Evolutionary conservation across 2,888 invertebrate species (phyloP).

Genomic region (Cosmia pyralina): DNA sequence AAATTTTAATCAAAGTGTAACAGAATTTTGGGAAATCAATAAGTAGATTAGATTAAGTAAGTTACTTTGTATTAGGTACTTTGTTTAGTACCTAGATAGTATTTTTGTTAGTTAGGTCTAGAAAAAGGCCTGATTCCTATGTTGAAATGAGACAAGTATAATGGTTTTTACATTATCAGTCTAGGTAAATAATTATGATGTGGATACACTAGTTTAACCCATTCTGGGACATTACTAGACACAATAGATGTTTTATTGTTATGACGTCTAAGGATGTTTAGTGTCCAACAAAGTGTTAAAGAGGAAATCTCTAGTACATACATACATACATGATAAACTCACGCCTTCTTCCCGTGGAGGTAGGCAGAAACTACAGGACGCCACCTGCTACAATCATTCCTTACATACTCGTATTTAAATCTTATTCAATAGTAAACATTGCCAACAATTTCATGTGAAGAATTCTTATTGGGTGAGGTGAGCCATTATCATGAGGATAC

Average conservation of each 20-base stretch:
- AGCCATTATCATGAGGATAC: neutral
- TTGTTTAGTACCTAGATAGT: slow-evolving; percentile 11
- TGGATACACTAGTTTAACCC: neutral
- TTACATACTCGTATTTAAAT: neutral
- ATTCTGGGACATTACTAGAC: too few relatives aligned
- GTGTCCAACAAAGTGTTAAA: too few relatives aligned
- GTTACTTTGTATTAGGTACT: slow-evolving; percentile 7
- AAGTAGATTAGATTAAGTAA: slow-evolving; percentile 22
- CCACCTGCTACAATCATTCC: too few relatives aligned
- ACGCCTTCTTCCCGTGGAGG: too few relatives aligned
- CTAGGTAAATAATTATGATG: neutral
- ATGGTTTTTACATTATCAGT: neutral
- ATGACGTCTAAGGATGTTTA: too few relatives aligned
- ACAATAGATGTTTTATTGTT: too few relatives aligned
- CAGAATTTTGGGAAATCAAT: slow-evolving; percentile 35
- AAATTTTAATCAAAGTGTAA: slow-evolving; percentile 6
- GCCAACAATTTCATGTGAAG: slow-evolving; percentile 9
- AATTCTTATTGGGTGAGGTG: slow-evolving; percentile 23
- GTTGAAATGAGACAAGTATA: neutral
- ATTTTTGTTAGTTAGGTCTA: neutral
- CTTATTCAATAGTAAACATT: neutral
- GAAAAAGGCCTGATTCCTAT: neutral
- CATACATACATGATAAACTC: too few relatives aligned
- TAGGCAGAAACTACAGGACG: too few relatives aligned
- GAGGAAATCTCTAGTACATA: too few relatives aligned